Percentiles rank a stretch among this genome's conserved stretches.
Conservation (phyloP, 2,888 invertebrate species). For the Smittia aterrima region DNA sequence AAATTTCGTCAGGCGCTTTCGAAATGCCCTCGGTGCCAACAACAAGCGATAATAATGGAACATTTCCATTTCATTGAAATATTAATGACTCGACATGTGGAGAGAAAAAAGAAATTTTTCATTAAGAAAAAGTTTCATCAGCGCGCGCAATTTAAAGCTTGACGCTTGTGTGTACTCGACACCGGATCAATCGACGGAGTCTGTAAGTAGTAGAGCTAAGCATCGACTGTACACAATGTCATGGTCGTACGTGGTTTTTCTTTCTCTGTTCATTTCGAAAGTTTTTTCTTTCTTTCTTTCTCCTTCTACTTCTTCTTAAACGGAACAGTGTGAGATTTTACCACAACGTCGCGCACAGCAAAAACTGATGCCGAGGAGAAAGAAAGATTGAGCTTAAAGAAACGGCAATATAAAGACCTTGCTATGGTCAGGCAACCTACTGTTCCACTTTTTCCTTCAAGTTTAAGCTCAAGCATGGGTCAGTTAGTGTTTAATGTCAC, state of each 20-base stretch:
- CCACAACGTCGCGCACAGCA: neutral
- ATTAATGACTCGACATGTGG: slow-evolving; percentile 26
- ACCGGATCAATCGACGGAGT: neutral
- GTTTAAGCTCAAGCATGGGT: neutral
- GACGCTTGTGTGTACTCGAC: neutral
- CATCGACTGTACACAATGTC: slow-evolving; percentile 24
- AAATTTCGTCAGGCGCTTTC: neutral
- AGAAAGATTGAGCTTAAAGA: slow-evolving; percentile 21
- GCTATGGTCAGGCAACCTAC: slow-evolving; percentile 44
- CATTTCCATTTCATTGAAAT: slow-evolving; percentile 31
- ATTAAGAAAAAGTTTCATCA: slow-evolving; percentile 32
- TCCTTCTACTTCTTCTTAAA: neutral
- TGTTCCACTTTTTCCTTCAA: slow-evolving; percentile 42
- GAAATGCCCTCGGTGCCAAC: neutral
- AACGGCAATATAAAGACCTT: slow-evolving; percentile 36
- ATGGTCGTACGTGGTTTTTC: slow-evolving; percentile 4
- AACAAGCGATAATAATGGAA: slow-evolving; percentile 13
- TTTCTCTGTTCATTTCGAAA: neutral
- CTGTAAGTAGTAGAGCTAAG: neutral
- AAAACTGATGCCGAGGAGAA: neutral
- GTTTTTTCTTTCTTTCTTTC: slow-evolving; percentile 23
- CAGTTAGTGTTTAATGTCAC: neutral
- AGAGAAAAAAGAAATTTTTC: slow-evolving; percentile 33
- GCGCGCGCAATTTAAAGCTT: neutral
- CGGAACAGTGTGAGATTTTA: slow-evolving; percentile 26